Evolutionary conservation across 1,140 invertebrate genomes (phyloP).

Genomic region (Proctacanthus coquilletti): DNA sequence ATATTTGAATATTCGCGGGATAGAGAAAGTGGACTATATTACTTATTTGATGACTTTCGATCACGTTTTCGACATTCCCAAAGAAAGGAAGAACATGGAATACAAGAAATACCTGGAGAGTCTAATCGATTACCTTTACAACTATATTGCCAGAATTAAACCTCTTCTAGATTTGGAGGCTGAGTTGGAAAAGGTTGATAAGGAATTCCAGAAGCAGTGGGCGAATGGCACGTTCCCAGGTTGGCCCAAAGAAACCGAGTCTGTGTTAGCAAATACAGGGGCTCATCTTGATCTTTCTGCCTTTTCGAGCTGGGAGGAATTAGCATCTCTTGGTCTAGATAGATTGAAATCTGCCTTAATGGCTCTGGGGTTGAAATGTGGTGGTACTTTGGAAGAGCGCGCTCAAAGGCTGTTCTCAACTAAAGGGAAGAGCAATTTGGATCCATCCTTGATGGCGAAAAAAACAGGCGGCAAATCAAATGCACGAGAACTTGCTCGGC

Average conservation of each 20-base stretch:
- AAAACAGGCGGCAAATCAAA: conserved; percentile 49
- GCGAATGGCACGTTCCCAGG: conserved; percentile 77
- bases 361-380: conserved; percentile 96
- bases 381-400: conserved; percentile 92
- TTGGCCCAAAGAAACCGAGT: conserved; percentile 93
- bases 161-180: conserved; percentile 77
- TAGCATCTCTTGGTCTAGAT: conserved; percentile 91
- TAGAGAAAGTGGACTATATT: conserved; percentile 95
- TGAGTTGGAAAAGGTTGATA: conserved; percentile 60
- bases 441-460: conserved; percentile 82
- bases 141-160: conserved; percentile 73
- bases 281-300: conserved; percentile 93
- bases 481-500: conserved; percentile 51
- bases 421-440: conserved; percentile 83
- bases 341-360: conserved; percentile 93
- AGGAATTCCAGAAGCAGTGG: conserved; percentile 82
- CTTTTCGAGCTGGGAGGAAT: conserved; percentile 94
- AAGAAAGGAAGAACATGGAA: conserved; percentile 85
- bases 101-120: conserved; percentile 79
- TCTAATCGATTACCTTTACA: conserved; percentile 75
- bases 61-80: conserved; percentile 88
- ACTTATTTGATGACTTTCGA: conserved; percentile 90
- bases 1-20: conserved; percentile 92
- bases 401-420: conserved; percentile 90
- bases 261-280: conserved; percentile 79